Percentiles rank a stretch among this genome's conserved stretches.
Evolutionary conservation across 1,140 invertebrate genomes (phyloP).

Genomic region (Drosophila arizonae): DNA sequence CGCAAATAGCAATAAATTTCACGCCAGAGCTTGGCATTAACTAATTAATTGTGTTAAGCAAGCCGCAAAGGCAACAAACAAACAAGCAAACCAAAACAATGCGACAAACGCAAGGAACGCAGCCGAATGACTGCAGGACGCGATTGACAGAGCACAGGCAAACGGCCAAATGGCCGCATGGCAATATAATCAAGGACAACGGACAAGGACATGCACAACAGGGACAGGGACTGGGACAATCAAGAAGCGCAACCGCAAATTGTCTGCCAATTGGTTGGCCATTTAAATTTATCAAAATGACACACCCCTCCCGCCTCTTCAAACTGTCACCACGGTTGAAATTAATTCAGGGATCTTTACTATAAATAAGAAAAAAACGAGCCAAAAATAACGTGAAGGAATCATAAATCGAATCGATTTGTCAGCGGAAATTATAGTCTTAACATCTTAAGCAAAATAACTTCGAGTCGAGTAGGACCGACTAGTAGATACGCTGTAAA

Average conservation of each 20-base stretch:
- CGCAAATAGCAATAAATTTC: conserved; percentile 75
- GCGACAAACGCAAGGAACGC: conserved; percentile 17
- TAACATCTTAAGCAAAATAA: too few relatives aligned
- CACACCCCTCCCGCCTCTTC: background rate
- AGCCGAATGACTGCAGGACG: conserved; percentile 10
- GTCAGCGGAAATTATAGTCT: background rate
- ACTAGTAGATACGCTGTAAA: too few relatives aligned
- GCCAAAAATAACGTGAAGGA: background rate
- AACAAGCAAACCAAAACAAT: conserved; percentile 30
- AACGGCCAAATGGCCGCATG: conserved; percentile 1
- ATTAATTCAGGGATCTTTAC: conserved; percentile 1
- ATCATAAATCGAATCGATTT: conserved; percentile 6
- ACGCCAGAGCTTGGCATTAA: conserved; percentile 74
- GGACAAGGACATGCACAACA: background rate
- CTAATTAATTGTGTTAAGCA: conserved; percentile 78
- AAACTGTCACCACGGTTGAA: background rate
- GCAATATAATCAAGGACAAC: conserved; percentile 12
- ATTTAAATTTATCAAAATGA: conserved; percentile 40
- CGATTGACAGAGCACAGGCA: background rate
- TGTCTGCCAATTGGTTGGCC: conserved; percentile 41
- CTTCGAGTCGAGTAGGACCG: too few relatives aligned
- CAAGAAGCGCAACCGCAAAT: conserved; percentile 30
- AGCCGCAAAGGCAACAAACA: conserved; percentile 62
- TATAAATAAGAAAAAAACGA: background rate
- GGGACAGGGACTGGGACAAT: background rate